phyloP scores from a whole-genome alignment of 1,140 invertebrate species.

The Lordiphosa mommai region DNA sequence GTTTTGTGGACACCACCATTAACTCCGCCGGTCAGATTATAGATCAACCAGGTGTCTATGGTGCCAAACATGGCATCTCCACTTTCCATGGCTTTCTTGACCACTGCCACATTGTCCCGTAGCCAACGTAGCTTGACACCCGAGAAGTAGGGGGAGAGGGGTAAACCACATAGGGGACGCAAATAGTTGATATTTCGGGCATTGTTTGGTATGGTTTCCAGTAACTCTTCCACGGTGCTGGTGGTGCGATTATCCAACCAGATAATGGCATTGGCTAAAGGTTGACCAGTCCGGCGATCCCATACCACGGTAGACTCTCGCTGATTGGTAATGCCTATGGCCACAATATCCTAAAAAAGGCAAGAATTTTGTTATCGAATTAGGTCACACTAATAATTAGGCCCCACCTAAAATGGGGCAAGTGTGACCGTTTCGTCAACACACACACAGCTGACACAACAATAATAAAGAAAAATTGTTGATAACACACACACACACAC shows the following conservation, averaged over 20 bases:
- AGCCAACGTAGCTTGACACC: conserved; percentile 96
- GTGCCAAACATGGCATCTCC: conserved; percentile 94
- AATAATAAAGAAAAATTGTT: conserved; percentile 20
- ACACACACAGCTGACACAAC: neutral
- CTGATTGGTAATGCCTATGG: conserved; percentile 95
- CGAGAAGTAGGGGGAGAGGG: conserved; percentile 97
- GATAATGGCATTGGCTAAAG: conserved; percentile 85
- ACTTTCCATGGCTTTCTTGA: conserved; percentile 88
- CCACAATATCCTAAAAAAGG: conserved; percentile 86
- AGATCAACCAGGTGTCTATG: conserved; percentile 96
- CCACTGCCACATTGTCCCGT: conserved; percentile 91
- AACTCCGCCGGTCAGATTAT: conserved; percentile 83
- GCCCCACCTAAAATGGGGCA: no score
- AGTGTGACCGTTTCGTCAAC: no score
- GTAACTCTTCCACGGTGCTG: conserved; percentile 87
- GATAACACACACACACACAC: conserved; percentile 52
- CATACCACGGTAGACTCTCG: conserved; percentile 96
- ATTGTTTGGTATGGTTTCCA: conserved; percentile 90
- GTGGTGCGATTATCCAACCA: conserved; percentile 94
- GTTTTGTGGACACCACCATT: conserved; percentile 90
- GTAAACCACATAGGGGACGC: conserved; percentile 92
- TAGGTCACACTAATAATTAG: no score
- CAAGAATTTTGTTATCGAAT: neutral
- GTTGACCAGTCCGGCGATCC: conserved; percentile 93
- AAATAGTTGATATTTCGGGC: conserved; percentile 88